Percentiles rank a stretch among this genome's conserved stretches.
Conservation (phyloP, 2,888 invertebrate genomes). For the Chorisops tibialis region DNA sequence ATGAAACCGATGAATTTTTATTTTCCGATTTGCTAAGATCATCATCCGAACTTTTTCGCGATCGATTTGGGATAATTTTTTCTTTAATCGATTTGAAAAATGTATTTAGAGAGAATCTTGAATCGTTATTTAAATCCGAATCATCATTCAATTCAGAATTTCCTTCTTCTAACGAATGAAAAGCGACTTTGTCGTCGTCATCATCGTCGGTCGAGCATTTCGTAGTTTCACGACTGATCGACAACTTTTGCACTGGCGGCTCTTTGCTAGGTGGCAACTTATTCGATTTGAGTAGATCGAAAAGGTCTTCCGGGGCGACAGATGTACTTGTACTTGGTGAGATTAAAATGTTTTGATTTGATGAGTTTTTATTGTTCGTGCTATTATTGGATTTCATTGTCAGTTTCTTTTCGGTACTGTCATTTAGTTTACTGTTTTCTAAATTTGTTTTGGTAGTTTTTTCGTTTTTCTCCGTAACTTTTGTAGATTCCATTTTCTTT, state of each 20-base stretch:
- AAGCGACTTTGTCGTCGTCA: too few species aligned
- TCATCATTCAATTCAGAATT: not conserved
- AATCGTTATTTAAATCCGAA: constrained; percentile 2
- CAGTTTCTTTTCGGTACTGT: too few species aligned
- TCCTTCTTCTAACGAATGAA: too few species aligned
- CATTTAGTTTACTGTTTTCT: too few species aligned
- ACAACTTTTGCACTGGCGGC: too few species aligned
- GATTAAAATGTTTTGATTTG: not conserved
- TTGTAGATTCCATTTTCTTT: too few species aligned
- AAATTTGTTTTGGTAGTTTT: too few species aligned
- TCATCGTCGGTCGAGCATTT: not conserved
- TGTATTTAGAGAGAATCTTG: constrained; percentile 18
- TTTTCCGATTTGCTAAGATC: not conserved
- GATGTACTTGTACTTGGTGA: not conserved
- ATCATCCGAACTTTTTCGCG: not conserved
- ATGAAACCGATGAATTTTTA: not conserved
- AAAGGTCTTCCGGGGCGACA: constrained; percentile 1
- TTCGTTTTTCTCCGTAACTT: too few species aligned
- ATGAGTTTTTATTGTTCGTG: too few species aligned
- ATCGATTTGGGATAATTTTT: constrained; percentile 1
- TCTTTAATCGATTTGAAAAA: constrained; percentile 19
- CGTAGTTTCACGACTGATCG: too few species aligned
- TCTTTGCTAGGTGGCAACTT: constrained; percentile 3
- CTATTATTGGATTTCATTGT: too few species aligned
- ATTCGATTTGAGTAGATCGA: constrained; percentile 15